Base-by-base conservation (phyloP, 2,113 vertebrate genomes). In the Cyphomyrus discorhynchus region DNA sequence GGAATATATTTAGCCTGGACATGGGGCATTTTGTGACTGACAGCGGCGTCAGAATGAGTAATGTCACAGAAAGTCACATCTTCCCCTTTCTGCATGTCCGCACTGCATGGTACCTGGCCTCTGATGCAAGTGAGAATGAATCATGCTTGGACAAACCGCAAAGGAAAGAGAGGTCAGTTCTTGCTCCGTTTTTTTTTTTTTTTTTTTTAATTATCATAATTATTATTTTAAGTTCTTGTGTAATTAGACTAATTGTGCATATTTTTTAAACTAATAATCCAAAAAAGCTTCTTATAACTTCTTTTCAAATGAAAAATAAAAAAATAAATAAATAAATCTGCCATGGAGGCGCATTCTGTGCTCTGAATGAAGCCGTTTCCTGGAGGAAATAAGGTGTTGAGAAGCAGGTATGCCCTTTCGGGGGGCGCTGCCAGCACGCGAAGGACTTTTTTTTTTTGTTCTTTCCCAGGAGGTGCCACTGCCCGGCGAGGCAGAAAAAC, bases 71-170 rank as follows among this genome's bases (percentile, higher is more conserved):
- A 77, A 88, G 82, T 35, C 39, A 42, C 35, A 83, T 42, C 80
- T 89, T 82, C 27, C 53, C 77, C 46, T 89, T 77, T 90, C 80
- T 62, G 50, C 87, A 86, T 83, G 49, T 35, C 35, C 88, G 27
- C 49, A 5, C 39, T 70, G 82, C 66, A 17, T 56, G 50, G 11
- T 62, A 90, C 70, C 66, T 62, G 70, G 47, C 52, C 49, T 83
- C 39, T 42, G 86, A 90, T 50, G 66, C 45, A 53, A 90, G 49
- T 90, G 86, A 90, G 74, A 90, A 90, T 87, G 89, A 87, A 52
- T 90, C 85, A 87, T 21, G 31, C 35, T 62, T 39, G 15, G 11
- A 27, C 88, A 24, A 66, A 13, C n/a, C 82, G 5, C 10, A 86
- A 86, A 62, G 35, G 21, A 19, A 56, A 42, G 39, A 58, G 35